phyloP scores from a whole-genome alignment of 1,140 invertebrate genomes.

The Hycleus phaleratus region DNA sequence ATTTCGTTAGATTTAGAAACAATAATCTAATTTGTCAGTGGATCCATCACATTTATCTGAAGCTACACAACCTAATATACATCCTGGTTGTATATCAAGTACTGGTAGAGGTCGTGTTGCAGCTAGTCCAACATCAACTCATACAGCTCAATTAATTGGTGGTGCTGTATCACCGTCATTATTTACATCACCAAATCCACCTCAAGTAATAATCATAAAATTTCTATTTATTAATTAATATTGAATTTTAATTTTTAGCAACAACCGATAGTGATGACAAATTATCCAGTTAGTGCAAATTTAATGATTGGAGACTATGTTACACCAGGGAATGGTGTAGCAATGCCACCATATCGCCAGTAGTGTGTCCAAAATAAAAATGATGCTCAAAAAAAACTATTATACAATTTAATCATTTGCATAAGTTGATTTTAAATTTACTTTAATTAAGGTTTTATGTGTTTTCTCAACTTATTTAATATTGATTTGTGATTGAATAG shows the following conservation, averaged over 20 bases:
- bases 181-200: conserved; percentile 43
- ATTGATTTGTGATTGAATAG: too few species aligned
- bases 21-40: conserved; percentile 6
- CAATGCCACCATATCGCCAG: conserved; percentile 46
- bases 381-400: conserved; percentile 22
- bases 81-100: conserved; percentile 56
- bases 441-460: too few species aligned
- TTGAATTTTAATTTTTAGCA: conserved; percentile 27
- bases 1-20: background rate
- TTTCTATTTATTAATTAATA: too few species aligned
- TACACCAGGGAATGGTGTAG: conserved; percentile 43
- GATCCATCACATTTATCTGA: conserved; percentile 30
- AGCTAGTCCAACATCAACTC: conserved; percentile 53
- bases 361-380: conserved; percentile 23
- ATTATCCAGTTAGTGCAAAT: conserved; percentile 65
- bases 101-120: conserved; percentile 53
- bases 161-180: conserved; percentile 64
- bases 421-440: too few species aligned
- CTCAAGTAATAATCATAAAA: conserved; percentile 19
- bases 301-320: conserved; percentile 76
- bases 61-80: conserved; percentile 53
- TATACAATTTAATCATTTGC: conserved; percentile 3
- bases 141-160: conserved; percentile 61
- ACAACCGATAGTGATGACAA: conserved; percentile 55
- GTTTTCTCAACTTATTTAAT: too few species aligned